Evolutionary conservation across 2,797 vertebrate genomes (phyloP), one percentile per base, ranked within the genome.

Genomic region (Lagodon rhomboides): DNA sequence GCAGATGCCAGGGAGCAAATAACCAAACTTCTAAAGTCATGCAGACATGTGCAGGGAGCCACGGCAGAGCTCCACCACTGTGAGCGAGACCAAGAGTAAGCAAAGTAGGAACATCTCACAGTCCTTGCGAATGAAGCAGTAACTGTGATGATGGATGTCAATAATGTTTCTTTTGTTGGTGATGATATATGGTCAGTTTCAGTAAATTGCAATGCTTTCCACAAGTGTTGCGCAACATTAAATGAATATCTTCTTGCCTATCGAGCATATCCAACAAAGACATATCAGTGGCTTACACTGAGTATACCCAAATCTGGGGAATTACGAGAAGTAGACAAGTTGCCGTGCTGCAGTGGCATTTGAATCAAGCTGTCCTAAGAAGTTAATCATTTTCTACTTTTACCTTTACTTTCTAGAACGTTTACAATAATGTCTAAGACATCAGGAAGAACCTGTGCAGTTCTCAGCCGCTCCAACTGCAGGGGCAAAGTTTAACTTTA

Each of bases 1-100:
- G 46, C 25, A 77, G 38, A 77, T 49, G 44, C 55, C 50, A 53
- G 12, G 69, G 50, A 75, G 9, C 7, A 61, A 77, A 77, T 18
- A 75, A 70, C 30, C 56, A 81, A 69, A 79, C 27, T 12, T 71
- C 7, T 23, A 59, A 16, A 46, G 30, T 68, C n/a, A 53, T 43
- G 44, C 17, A 49, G 51, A 61, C 16, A 50, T 41, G 63, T 3
- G 53, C 43, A 63, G 20, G 61, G 50, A 68, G 38, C 17, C 53
- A 34, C 34, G 73, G 61, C 34, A 73, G 41, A 59, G 12, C 27
- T 47, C 63, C n/a, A 20, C 12, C 8, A 41, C 22, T 17, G 5
- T 16, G 13, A 64, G 38, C 10, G 68, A 47, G 43, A 68, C 8
- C 34, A 0, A 9, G 5, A 68, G 8, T 30, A 16, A 43, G n/a